A percentile compares a stretch with the other conserved stretches of the same genome.
Evolutionary conservation across 2,113 vertebrate genomes (phyloP).

Genomic region (Gulo gulo): DNA sequence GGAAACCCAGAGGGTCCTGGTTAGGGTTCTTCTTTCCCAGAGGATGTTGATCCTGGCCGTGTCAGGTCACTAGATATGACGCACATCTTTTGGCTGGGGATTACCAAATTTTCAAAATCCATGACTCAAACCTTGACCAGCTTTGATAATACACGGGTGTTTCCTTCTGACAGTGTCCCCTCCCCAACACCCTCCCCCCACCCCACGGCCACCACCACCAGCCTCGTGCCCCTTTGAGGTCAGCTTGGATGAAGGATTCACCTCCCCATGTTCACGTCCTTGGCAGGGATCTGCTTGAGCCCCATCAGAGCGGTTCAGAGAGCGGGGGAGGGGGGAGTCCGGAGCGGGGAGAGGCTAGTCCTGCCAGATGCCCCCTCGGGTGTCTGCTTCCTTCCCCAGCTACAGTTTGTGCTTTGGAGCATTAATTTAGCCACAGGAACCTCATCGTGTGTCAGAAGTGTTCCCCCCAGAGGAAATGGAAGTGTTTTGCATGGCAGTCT

Average conservation of each 20-base stretch:
- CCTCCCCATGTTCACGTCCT: not conserved
- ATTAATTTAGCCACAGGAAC: conserved; percentile 49
- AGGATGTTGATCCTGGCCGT: conserved; percentile 54
- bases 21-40: conserved; percentile 44
- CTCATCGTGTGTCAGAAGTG: conserved; percentile 31
- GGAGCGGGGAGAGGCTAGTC: not conserved
- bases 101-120: conserved; percentile 19
- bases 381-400: conserved; percentile 58
- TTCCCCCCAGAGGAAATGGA: conserved; percentile 61
- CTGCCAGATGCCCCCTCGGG: conserved; percentile 56
- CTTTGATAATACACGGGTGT: not conserved
- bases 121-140: conserved; percentile 21
- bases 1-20: conserved; percentile 2
- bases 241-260: not conserved
- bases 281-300: conserved; percentile 55
- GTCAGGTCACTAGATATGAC: conserved; percentile 53
- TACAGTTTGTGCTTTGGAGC: conserved; percentile 65
- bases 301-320: conserved; percentile 20
- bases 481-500: conserved; percentile 55
- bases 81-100: conserved; percentile 52
- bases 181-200: not conserved
- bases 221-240: not conserved
- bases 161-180: not conserved
- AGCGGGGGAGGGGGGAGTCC: not conserved
- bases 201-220: accelerated